Base-by-base conservation (phyloP, 2,797 vertebrate genomes). In the Nyctalus aviator region DNA sequence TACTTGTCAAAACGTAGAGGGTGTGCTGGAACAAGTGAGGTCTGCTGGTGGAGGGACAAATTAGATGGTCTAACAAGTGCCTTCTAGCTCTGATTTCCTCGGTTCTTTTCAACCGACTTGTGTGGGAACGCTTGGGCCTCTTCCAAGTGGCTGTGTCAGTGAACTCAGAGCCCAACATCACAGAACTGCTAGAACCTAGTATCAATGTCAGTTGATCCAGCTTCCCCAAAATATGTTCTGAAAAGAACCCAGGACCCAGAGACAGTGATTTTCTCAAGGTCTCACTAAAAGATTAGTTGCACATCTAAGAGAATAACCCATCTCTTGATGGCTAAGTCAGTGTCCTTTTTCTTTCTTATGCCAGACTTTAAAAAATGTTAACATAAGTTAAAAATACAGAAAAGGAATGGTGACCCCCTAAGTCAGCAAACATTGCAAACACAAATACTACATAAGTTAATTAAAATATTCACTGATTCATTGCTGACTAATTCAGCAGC, bases 391-490 rank as follows among this genome's bases (percentile, higher is more conserved):
- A 69, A 79, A 69, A 69, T 21, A 88, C 3, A 66, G 17, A 78
- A 76, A 89, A 50, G n/a, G 27, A 75, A 91, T 32, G 48, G 21
- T 11, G 41, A 81, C 27, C 64, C 64, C 30, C 41, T 35, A 27
- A 76, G 71, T 91, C 27, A 92, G 35, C 23, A 50, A 41, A 13
- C n/a, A 84, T 8, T 3, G 4, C 44, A 73, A 27, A 89, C 14
- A 89, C 46, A 89, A 96, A 85, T 75, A 81, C 32, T 88, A 37
- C 3, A 0, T 48, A 50, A 72, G 27, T 72, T 68, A 76, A 85
- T 41, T 75, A 73, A 90, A 82, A 91, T 59, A 94, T 5, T 78
- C 64, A 37, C 21, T 66, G 76, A 93, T 64, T 86, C 88, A 83
- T 0, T 89, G 64, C 12, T 76, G 71, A 90, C 57, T 90, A 84